A percentile compares a stretch with the other conserved stretches of the same genome.
Conservation (phyloP, 2,113 vertebrate species). For the Elgaria multicarinata region DNA sequence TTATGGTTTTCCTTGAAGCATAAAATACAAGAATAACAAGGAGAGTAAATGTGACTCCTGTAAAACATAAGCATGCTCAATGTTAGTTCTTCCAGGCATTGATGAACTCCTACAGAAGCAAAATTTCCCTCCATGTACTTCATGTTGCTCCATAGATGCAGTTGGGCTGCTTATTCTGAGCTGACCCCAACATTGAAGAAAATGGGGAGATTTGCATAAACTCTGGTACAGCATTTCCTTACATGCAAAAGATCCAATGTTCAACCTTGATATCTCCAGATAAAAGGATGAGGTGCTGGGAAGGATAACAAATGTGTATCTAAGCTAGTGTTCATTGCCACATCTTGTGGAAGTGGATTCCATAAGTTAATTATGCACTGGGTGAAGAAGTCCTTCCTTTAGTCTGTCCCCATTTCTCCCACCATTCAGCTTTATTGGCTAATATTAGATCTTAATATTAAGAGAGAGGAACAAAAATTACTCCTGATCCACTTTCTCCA, state of each 20-base stretch:
- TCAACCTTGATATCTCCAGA: no score
- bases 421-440: not conserved
- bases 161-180: not conserved
- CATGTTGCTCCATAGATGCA: no score
- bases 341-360: no score
- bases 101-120: not conserved
- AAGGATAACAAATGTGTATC: no score
- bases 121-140: not conserved
- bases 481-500: not conserved
- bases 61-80: not conserved
- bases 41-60: conserved; percentile 25
- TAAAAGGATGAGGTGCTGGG: no score
- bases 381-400: not conserved
- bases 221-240: no score
- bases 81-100: not conserved
- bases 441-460: not conserved
- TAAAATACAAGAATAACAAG: conserved; percentile 27
- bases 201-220: not conserved
- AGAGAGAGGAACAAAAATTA: not conserved
- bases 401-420: not conserved
- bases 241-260: no score
- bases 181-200: not conserved
- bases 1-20: conserved; percentile 22
- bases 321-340: not conserved
- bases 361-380: no score